Percentiles rank a stretch among this genome's conserved stretches.
These are phyloP conservation scores for Cyprinodon tularosa DNA, from an alignment of 2,113 vertebrate genomes.

Conservation along the genomic window DNA sequence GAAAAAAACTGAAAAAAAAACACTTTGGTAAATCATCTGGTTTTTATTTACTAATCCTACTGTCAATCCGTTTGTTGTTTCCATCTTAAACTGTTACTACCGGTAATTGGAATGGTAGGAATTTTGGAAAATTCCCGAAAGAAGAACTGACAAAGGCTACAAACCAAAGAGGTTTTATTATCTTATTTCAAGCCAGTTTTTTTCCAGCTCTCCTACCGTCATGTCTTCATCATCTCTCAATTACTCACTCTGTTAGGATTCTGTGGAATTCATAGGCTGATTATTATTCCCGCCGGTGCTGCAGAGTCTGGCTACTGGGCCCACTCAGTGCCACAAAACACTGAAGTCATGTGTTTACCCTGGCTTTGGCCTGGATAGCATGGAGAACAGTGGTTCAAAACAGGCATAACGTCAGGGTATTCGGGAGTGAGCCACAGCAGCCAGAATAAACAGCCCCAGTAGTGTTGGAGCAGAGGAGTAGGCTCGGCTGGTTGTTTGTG, in stretches of 20 bases:
- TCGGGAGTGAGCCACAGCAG: conserved; percentile 44
- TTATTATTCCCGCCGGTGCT: conserved; percentile 43
- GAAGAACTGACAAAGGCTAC: neutral
- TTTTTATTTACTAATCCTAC: neutral
- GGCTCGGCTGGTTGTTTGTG: conserved; percentile 57
- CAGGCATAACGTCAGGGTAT: conserved; percentile 72
- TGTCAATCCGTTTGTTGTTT: neutral
- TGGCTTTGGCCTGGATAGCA: conserved; percentile 56
- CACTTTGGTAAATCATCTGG: no score
- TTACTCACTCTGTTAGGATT: conserved; percentile 30
- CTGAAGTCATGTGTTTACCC: conserved; percentile 81
- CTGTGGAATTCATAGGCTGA: conserved; percentile 20
- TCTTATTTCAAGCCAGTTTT: neutral
- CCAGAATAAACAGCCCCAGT: conserved; percentile 76
- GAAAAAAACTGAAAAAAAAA: no score
- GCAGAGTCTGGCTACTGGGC: conserved; percentile 40
- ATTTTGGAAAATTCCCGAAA: neutral
- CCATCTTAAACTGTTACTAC: neutral
- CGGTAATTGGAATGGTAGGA: neutral
- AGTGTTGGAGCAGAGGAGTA: conserved; percentile 52
- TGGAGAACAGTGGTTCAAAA: conserved; percentile 54
- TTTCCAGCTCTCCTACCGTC: conserved; percentile 17
- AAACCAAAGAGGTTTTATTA: neutral
- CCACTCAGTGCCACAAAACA: conserved; percentile 36
- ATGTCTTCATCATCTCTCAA: neutral